Evolutionary conservation across 2,797 vertebrate species (phyloP).

Genomic region (Rhabdomys pumilio): DNA sequence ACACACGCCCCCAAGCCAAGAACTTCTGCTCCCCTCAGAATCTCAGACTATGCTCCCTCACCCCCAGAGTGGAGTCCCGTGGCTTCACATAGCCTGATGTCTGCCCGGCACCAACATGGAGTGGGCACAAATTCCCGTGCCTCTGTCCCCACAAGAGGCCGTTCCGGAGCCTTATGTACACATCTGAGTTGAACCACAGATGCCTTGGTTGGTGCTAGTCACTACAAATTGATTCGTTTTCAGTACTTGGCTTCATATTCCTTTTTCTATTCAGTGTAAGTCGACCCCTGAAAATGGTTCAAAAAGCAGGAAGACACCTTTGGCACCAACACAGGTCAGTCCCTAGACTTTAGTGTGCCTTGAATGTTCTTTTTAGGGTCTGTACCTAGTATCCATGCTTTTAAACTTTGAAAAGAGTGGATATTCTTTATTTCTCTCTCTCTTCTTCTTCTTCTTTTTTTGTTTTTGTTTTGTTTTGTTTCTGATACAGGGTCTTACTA

Average conservation of each 20-base stretch:
- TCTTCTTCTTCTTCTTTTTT: not conserved
- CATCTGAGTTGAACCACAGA: not conserved
- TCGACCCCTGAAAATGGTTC: not conserved
- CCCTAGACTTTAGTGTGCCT: not conserved
- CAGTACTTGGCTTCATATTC: not conserved
- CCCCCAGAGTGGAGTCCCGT: no score
- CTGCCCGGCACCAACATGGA: no score
- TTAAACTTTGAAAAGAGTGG: not conserved
- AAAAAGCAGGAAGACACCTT: not conserved
- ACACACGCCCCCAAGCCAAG: no score
- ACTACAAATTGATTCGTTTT: slow-evolving; percentile 31
- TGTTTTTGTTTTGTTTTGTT: not conserved
- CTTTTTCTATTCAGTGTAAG: not conserved
- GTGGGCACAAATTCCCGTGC: no score
- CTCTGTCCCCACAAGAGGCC: no score
- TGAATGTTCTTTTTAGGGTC: not conserved
- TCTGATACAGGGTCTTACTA: not conserved
- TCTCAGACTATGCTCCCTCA: no score
- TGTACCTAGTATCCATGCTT: not conserved
- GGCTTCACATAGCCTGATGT: no score
- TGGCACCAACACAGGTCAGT: slow-evolving; percentile 31
- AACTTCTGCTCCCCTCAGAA: no score
- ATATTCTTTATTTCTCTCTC: not conserved
- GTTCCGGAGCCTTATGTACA: not conserved
- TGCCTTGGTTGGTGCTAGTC: not conserved